Percentiles rank a stretch among this genome's conserved stretches.
Evolutionary conservation across 2,797 vertebrate species (phyloP).

Genomic region (Bovichtus variegatus): DNA sequence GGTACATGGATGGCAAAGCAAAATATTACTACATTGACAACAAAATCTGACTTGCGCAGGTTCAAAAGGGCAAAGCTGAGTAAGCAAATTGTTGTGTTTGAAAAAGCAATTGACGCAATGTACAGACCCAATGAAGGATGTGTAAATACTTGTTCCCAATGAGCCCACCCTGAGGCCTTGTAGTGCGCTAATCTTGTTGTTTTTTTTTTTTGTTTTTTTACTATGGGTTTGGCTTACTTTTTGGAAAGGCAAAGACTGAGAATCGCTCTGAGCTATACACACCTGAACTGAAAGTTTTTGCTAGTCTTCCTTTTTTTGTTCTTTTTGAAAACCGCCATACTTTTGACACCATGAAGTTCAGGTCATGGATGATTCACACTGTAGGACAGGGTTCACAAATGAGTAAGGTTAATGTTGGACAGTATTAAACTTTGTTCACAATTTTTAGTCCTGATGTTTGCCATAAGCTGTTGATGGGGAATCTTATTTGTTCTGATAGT

Average conservation of each 20-base stretch:
- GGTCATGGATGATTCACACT: slow-evolving; percentile 5
- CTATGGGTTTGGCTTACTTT: slow-evolving; percentile 34
- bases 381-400: slow-evolving; percentile 13
- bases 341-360: slow-evolving; percentile 31
- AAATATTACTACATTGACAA: neutral
- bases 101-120: slow-evolving; percentile 27
- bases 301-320: slow-evolving; percentile 61
- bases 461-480: slow-evolving; percentile 28
- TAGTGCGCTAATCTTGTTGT: slow-evolving; percentile 41
- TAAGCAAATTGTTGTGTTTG: slow-evolving; percentile 6
- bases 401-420: slow-evolving; percentile 24
- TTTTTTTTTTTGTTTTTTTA: too few species aligned
- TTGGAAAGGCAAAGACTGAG: slow-evolving; percentile 19
- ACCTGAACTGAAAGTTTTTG: slow-evolving; percentile 45
- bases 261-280: slow-evolving; percentile 31
- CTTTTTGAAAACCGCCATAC: slow-evolving; percentile 44
- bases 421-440: slow-evolving; percentile 12
- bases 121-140: slow-evolving; percentile 53
- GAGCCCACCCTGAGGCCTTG: slow-evolving; percentile 59
- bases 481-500: slow-evolving; percentile 27
- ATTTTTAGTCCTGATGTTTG: slow-evolving; percentile 20
- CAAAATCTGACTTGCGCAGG: neutral
- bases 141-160: slow-evolving; percentile 70
- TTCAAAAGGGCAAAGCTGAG: slow-evolving; percentile 16
- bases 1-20: slow-evolving; percentile 8